Base-by-base conservation (phyloP, 2,888 invertebrate genomes). In the Platerodrilus igneus region DNA sequence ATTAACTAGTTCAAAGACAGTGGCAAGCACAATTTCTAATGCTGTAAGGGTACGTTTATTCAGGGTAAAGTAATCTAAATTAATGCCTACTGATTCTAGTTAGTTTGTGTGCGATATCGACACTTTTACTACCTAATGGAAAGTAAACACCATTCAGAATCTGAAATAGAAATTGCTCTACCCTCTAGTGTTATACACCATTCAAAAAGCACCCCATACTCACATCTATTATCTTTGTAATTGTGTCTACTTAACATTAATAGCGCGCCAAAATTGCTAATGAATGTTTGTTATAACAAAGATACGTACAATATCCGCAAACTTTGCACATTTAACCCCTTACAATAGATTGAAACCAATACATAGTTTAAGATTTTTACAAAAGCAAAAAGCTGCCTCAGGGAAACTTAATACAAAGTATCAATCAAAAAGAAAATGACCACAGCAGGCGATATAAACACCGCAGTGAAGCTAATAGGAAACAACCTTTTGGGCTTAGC, bases 121-220 rank as follows among this genome's bases (percentile, higher is more conserved):
- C 64, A 64, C 64, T 63, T 62, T 62, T 60, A 64, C 58, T 56
- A 61, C 59, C 60, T 64, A 64, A 64, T 64, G 64, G 61, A 64
- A 64, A 64, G 64, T 63, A 64, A 64, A 64, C 63, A 64, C 58
- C 55, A 59, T 59, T 56, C 56, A 57, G 60, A 57, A 62, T 60
- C 57, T 55, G 55, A 51, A 62, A 63, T 60, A 58, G 62, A 59
- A 63, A 63, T 60, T 60, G 59, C 55, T 56, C 53, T 55, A 52
- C 51, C 48, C 52, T 51, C 47, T 42, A 48, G 48, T 51, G 50
- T 53, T 39, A 47, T 48, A 38, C 46, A 41, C 40, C 42, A 50
- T n/a, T n/a, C n/a, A n/a, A n/a, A n/a, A n/a, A n/a, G n/a, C n/a
- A 41, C 36, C 41, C 33, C 44, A 37, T 45, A 34, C 41, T 36